A percentile compares a stretch with the other conserved stretches of the same genome.
These are phyloP conservation scores for Ammodytes dubius DNA, from an alignment of 2,113 vertebrate species.

Conservation along the genomic window DNA sequence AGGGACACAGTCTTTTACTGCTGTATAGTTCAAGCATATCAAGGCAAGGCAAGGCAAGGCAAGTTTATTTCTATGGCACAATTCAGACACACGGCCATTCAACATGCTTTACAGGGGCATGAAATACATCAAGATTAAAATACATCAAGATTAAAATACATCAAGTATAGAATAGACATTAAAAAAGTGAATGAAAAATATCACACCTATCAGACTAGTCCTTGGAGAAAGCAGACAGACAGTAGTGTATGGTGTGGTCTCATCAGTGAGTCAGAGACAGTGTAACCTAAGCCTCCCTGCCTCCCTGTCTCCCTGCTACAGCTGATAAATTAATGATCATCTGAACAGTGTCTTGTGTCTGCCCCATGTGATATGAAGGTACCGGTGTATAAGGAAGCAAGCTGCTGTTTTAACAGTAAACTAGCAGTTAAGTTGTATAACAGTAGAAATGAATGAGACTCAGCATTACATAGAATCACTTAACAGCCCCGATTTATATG, in stretches of 20 bases:
- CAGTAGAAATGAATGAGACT: neutral
- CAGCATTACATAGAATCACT: neutral
- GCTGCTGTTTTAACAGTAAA: constrained; percentile 4
- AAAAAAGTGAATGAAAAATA: no score
- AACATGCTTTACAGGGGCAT: no score
- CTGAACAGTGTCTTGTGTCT: constrained; percentile 72
- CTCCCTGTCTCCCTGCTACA: constrained; percentile 65
- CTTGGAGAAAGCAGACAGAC: constrained; percentile 5
- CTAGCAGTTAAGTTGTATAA: constrained; percentile 25
- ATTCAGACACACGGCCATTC: no score
- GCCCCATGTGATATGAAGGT: constrained; percentile 62
- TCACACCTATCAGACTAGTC: neutral
- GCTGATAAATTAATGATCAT: constrained; percentile 79
- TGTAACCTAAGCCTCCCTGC: constrained; percentile 58
- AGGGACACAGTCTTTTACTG: no score
- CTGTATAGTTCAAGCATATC: no score
- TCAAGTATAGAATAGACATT: no score
- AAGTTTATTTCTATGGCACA: no score
- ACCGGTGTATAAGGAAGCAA: constrained; percentile 37
- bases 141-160: no score
- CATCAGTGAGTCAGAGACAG: constrained; percentile 53
- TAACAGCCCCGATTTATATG: neutral
- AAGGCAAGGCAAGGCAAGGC: no score
- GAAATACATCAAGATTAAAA: no score
- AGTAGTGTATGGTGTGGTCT: constrained; percentile 3